A percentile compares a stretch with the other conserved stretches of the same genome.
Evolutionary conservation across 2,888 invertebrate genomes (phyloP).

Genomic region (Cetonia aurata): DNA sequence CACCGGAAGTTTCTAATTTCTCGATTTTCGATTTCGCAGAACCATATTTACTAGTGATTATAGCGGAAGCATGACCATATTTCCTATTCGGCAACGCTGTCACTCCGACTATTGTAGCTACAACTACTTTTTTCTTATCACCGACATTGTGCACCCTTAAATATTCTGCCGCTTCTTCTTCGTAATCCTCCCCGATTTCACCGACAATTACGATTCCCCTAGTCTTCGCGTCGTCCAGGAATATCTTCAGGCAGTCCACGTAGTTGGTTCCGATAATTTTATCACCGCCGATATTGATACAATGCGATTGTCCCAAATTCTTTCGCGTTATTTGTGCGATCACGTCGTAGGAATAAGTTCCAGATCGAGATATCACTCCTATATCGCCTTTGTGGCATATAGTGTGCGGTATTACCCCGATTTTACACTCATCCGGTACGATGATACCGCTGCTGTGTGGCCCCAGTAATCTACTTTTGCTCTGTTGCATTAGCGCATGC

Average conservation of each 20-base stretch:
- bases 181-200: constrained; percentile 26
- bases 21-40: constrained; percentile 29
- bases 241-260: constrained; percentile 30
- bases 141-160: constrained; percentile 15
- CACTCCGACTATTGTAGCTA: constrained; percentile 24
- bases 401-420: constrained; percentile 25
- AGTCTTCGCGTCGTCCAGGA: constrained; percentile 23
- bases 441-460: constrained; percentile 35
- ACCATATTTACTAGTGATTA: constrained; percentile 20
- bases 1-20: constrained; percentile 22
- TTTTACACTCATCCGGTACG: constrained; percentile 19
- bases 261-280: constrained; percentile 24
- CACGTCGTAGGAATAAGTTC: constrained; percentile 34
- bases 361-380: constrained; percentile 34
- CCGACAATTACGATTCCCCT: constrained; percentile 32
- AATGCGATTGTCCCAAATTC: constrained; percentile 31
- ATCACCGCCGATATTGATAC: constrained; percentile 35
- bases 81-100: constrained; percentile 27
- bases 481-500: constrained; percentile 10
- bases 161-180: constrained; percentile 33
- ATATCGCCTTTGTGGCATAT: constrained; percentile 13
- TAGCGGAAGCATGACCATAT: constrained; percentile 29
- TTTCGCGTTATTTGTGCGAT: constrained; percentile 24
- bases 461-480: constrained; percentile 23
- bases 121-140: constrained; percentile 13